Percentiles rank a stretch among this genome's conserved stretches.
Conservation (phyloP, 2,888 invertebrate genomes). For the Drosophila villosipedis region DNA sequence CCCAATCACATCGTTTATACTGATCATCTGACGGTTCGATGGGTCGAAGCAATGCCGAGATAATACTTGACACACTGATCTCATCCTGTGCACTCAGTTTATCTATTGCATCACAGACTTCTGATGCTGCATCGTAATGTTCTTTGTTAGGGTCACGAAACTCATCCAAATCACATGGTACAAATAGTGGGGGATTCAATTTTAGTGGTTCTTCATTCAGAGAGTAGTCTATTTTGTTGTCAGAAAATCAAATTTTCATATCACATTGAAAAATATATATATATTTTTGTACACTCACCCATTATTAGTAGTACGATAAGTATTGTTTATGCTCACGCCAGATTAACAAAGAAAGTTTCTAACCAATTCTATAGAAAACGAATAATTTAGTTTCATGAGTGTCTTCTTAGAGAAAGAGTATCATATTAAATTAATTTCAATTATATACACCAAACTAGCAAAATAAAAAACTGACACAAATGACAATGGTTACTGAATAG, state of each 20-base stretch:
- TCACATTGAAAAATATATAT: not conserved
- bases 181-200: constrained; percentile 66
- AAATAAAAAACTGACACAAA: not conserved
- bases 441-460: not conserved
- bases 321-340: not conserved
- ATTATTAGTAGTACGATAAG: not conserved
- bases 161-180: constrained; percentile 54
- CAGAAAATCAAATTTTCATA: no score
- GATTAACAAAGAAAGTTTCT: not conserved
- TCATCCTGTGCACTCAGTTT: constrained; percentile 75
- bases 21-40: constrained; percentile 68
- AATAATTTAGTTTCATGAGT: constrained; percentile 16
- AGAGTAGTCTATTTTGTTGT: not conserved
- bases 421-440: not conserved
- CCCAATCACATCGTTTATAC: constrained; percentile 66
- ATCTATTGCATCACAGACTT: constrained; percentile 61
- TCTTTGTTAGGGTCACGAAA: constrained; percentile 39
- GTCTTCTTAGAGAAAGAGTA: not conserved
- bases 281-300: constrained; percentile 14
- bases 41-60: constrained; percentile 71
- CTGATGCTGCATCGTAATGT: not conserved
- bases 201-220: not conserved
- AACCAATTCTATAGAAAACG: not conserved
- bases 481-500: not conserved
- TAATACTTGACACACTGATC: constrained; percentile 81